These are phyloP conservation scores for Tricholauxania praeusta DNA, from an alignment of 2,888 invertebrate genomes.

Conservation along the genomic window DNA sequence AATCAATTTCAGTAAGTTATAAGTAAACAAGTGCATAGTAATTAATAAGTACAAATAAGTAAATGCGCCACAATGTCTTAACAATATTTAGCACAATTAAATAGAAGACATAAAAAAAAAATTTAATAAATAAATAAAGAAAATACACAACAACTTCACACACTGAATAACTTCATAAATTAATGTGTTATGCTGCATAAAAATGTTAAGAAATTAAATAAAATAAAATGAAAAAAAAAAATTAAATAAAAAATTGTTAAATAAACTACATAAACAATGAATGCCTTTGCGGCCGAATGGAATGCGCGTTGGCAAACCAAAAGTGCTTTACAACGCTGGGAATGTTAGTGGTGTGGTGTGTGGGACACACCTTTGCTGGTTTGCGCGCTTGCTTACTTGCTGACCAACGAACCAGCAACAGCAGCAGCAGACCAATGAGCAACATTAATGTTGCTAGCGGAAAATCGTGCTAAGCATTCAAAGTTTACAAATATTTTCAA, in stretches of 20 bases:
- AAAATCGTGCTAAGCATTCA: constrained; percentile 33
- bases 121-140: no score
- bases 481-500: not conserved
- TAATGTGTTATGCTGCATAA: constrained; percentile 45
- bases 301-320: not conserved
- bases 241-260: not conserved
- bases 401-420: not conserved
- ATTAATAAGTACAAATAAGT: constrained; percentile 2
- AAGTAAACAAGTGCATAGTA: not conserved
- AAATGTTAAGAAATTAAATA: constrained; percentile 16
- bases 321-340: constrained; percentile 34
- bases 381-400: constrained; percentile 21
- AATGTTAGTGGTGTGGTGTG: constrained; percentile 11
- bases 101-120: no score
- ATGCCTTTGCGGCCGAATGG: not conserved
- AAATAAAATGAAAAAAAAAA: constrained; percentile 10
- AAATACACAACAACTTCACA: not conserved
- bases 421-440: not conserved
- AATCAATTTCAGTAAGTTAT: no score
- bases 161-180: constrained; percentile 50
- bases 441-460: not conserved
- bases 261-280: not conserved
- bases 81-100: no score
- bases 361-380: no score
- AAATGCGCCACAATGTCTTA: constrained; percentile 8